Evolutionary conservation across 2,888 invertebrate species (phyloP).

Genomic region (Pseudococcus viburni): DNA sequence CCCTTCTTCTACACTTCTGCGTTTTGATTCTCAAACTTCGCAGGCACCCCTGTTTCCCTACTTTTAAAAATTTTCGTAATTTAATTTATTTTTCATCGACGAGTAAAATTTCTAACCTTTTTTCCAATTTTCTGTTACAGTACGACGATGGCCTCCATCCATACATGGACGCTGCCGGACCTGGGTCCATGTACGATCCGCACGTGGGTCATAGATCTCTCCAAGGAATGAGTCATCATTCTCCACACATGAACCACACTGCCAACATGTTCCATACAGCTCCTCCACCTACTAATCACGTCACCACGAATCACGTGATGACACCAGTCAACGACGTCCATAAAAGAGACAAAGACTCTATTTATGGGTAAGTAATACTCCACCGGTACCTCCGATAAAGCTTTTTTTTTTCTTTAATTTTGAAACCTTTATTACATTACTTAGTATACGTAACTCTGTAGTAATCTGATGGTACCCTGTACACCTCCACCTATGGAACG

Average conservation of each 20-base stretch:
- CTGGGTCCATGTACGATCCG: constrained; percentile 80
- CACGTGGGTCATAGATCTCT: constrained; percentile 76
- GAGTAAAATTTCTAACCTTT: not conserved
- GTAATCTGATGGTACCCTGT: too few species aligned
- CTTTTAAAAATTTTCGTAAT: not conserved
- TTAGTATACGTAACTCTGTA: not conserved
- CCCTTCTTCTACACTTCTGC: too few species aligned
- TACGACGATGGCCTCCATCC: constrained; percentile 95
- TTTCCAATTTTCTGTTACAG: constrained; percentile 74
- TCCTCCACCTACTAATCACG: constrained; percentile 65
- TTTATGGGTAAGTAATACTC: constrained; percentile 89
- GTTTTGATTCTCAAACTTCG: too few species aligned
- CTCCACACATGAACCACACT: constrained; percentile 61
- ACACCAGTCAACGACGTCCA: constrained; percentile 79
- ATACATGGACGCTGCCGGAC: constrained; percentile 84
- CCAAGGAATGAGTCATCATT: constrained; percentile 70
- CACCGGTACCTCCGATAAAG: not conserved
- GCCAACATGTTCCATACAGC: constrained; percentile 62
- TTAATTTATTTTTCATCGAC: not conserved
- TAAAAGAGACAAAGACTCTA: constrained; percentile 98
- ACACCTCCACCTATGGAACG: not conserved
- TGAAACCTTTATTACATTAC: not conserved
- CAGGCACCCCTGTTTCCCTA: too few species aligned
- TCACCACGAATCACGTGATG: constrained; percentile 65
- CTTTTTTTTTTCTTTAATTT: not conserved